A percentile compares a stretch with the other conserved stretches of the same genome.
Conservation (phyloP, 37 sponge, comb jelly and placozoan species). For the Halichondria panicea region DNA sequence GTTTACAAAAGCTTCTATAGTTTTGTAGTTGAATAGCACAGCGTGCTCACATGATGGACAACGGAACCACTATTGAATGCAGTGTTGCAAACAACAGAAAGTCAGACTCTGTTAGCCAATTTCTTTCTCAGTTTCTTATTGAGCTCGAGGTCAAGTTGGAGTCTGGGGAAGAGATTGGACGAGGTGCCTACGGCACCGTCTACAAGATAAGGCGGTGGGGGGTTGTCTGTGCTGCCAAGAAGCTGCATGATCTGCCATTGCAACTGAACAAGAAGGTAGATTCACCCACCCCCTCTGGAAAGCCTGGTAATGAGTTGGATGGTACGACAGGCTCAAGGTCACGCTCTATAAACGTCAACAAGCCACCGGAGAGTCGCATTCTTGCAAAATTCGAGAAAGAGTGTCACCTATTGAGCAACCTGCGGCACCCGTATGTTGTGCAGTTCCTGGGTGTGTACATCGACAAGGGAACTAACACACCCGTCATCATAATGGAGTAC, state of each 20-base stretch:
- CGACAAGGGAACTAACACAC: conserved; percentile 7
- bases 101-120: no score
- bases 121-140: no score
- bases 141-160: conserved; percentile 7
- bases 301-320: background rate
- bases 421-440: conserved; percentile 55
- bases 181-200: conserved; percentile 46
- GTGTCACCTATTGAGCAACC: conserved; percentile 43
- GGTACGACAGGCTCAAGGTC: background rate
- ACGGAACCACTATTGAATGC: no score
- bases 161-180: conserved; percentile 32
- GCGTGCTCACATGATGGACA: no score
- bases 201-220: conserved; percentile 41
- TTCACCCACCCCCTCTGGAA: background rate
- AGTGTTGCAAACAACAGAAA: no score
- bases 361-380: background rate
- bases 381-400: conserved; percentile 42
- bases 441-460: conserved; percentile 50
- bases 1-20: no score
- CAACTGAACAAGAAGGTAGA: background rate
- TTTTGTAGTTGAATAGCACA: no score
- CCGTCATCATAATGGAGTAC: conserved; percentile 55
- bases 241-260: conserved; percentile 42
- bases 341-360: background rate
- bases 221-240: conserved; percentile 43